Conservation (phyloP, 2,888 invertebrate genomes). For the Nemotelus nigrinus region DNA sequence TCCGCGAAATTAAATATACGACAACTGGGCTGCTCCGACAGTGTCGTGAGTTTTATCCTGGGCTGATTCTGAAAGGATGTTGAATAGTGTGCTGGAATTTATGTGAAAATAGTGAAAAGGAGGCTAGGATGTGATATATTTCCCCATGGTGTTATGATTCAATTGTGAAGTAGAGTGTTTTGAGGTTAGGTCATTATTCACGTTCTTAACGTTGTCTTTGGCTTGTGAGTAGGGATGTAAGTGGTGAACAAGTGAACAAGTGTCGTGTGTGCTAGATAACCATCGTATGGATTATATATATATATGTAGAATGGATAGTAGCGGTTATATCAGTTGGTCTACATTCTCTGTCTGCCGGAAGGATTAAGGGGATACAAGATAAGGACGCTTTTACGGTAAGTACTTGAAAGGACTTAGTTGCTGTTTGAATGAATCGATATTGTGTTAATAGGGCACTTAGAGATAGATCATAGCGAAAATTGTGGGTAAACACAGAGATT, state of each 20-base stretch:
- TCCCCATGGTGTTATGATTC: not conserved
- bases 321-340: not conserved
- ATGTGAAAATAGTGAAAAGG: slow-evolving; percentile 6
- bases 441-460: no score
- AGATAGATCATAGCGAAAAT: no score
- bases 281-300: slow-evolving; percentile 5
- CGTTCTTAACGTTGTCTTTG: not conserved
- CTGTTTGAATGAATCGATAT: no score
- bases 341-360: not conserved
- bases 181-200: slow-evolving; percentile 6
- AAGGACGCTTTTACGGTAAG: slow-evolving; percentile 20
- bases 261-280: not conserved
- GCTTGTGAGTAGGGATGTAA: not conserved
- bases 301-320: slow-evolving; percentile 1
- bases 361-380: slow-evolving; percentile 3
- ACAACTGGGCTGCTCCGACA: not conserved
- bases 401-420: not conserved
- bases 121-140: not conserved
- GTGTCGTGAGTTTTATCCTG: not conserved
- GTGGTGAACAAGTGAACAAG: slow-evolving; percentile 11
- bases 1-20: slow-evolving; percentile 1
- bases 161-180: slow-evolving; percentile 1
- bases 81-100: slow-evolving; percentile 9
- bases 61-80: slow-evolving; percentile 7
- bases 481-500: no score